A percentile compares a stretch with the other conserved stretches of the same genome.
Conservation (phyloP, 2,797 vertebrate genomes). For the Neosilurus mollespiculum region DNA sequence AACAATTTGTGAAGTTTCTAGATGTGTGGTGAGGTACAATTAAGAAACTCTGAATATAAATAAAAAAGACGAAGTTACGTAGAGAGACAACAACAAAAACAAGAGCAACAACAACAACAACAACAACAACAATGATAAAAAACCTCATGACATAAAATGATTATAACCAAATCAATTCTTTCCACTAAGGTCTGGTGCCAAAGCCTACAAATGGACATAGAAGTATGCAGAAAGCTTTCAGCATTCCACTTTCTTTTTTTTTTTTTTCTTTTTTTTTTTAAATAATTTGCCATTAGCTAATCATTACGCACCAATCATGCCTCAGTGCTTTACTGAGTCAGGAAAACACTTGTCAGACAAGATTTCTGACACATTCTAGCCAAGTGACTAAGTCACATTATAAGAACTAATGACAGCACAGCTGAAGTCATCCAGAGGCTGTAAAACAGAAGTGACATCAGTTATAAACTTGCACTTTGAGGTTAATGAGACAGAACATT, state of each 20-base stretch:
- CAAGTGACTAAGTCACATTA: slow-evolving; percentile 33
- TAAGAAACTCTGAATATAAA: not conserved
- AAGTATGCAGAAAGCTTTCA: not conserved
- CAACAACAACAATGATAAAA: too few species aligned
- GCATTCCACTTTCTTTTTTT: not conserved
- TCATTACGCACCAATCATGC: not conserved
- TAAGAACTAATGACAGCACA: not conserved
- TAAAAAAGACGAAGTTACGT: not conserved
- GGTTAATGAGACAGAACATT: slow-evolving; percentile 44
- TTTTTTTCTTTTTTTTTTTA: too few species aligned
- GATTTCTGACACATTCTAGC: slow-evolving; percentile 1
- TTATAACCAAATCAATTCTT: slow-evolving; percentile 34
- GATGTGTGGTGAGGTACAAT: not conserved
- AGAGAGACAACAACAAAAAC: not conserved
- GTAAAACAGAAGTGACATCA: slow-evolving; percentile 1
- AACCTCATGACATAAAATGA: not conserved
- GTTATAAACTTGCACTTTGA: slow-evolving; percentile 34
- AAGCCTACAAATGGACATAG: slow-evolving; percentile 23
- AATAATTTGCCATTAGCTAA: slow-evolving; percentile 9
- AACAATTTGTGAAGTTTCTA: not conserved
- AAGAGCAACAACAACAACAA: too few species aligned
- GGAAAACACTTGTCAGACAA: not conserved
- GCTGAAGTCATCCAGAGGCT: slow-evolving; percentile 9
- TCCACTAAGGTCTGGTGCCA: slow-evolving; percentile 3
- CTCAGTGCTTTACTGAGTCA: not conserved